A percentile compares a stretch with the other conserved stretches of the same genome.
Evolutionary conservation across 2,113 vertebrate species (phyloP).

Genomic region (Cololabis saira): DNA sequence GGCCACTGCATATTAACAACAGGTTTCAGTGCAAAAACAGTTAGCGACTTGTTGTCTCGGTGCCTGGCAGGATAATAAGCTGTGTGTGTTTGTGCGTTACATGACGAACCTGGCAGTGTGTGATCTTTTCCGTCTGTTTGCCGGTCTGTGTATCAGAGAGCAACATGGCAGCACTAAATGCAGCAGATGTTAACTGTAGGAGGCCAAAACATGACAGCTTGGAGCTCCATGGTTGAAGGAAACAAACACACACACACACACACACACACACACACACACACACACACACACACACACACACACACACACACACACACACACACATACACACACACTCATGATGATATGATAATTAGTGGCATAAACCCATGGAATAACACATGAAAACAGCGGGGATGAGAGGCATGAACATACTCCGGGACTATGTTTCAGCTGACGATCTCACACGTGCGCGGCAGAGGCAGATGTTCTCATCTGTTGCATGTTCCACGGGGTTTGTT

Average conservation of each 20-base stretch:
- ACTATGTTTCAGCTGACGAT: slow-evolving; percentile 9
- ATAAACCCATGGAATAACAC: slow-evolving; percentile 23
- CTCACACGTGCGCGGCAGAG: neutral
- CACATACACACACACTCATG: slow-evolving; percentile 26
- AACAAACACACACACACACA: slow-evolving; percentile 29
- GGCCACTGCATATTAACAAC: too few species aligned
- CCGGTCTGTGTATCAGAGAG: slow-evolving; percentile 48
- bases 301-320: slow-evolving; percentile 27
- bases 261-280: slow-evolving; percentile 31
- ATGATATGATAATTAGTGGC: slow-evolving; percentile 32
- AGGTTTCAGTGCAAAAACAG: too few species aligned
- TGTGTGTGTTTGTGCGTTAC: slow-evolving; percentile 21
- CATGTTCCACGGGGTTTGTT: neutral
- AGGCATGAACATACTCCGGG: slow-evolving; percentile 14
- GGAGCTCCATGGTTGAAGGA: slow-evolving; percentile 82
- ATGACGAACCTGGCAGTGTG: slow-evolving; percentile 41
- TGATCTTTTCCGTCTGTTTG: slow-evolving; percentile 66
- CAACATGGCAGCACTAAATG: slow-evolving; percentile 62
- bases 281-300: slow-evolving; percentile 22
- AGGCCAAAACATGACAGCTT: slow-evolving; percentile 91
- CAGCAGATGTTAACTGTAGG: slow-evolving; percentile 92
- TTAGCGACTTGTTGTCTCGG: neutral
- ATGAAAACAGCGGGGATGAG: slow-evolving; percentile 15
- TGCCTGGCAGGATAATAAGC: slow-evolving; percentile 32
- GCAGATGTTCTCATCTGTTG: slow-evolving; percentile 46